Conservation (phyloP, 2,888 invertebrate species). For the Dynastes tityus region DNA sequence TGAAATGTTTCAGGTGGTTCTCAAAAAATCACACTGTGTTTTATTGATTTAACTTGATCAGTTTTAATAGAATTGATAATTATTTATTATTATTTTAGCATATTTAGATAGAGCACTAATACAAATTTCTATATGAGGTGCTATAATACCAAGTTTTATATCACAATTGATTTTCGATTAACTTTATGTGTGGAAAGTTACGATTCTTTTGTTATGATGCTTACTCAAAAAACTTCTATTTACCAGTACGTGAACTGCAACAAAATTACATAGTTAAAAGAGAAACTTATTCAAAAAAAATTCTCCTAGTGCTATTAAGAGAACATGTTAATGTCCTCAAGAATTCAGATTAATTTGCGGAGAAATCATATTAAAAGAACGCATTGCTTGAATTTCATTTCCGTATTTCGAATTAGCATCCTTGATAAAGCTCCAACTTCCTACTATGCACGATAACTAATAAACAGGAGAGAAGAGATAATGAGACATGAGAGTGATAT, state of each 20-base stretch:
- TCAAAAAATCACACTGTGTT: no score
- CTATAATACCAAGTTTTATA: no score
- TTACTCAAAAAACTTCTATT: not conserved
- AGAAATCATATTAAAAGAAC: slow-evolving; percentile 8
- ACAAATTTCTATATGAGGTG: no score
- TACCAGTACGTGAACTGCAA: not conserved
- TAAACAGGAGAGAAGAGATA: slow-evolving; percentile 11
- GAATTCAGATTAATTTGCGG: slow-evolving; percentile 19
- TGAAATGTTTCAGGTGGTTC: no score
- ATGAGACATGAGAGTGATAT: not conserved
- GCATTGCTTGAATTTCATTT: not conserved
- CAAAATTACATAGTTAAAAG: slow-evolving; percentile 27
- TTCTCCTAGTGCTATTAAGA: not conserved
- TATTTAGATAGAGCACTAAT: no score
- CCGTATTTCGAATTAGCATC: slow-evolving; percentile 11
- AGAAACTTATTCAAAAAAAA: slow-evolving; percentile 25
- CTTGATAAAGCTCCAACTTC: slow-evolving; percentile 13
- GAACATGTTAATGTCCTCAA: slow-evolving; percentile 6
- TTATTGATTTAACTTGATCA: no score
- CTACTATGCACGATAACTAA: not conserved
- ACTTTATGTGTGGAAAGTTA: not conserved
- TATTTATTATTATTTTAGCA: no score
- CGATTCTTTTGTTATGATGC: not conserved
- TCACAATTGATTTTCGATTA: no score
- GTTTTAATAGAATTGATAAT: no score